Percentiles rank a stretch among this genome's conserved stretches.
phyloP scores from a whole-genome alignment of 2,113 vertebrate species.

The Muntiacus reevesi region DNA sequence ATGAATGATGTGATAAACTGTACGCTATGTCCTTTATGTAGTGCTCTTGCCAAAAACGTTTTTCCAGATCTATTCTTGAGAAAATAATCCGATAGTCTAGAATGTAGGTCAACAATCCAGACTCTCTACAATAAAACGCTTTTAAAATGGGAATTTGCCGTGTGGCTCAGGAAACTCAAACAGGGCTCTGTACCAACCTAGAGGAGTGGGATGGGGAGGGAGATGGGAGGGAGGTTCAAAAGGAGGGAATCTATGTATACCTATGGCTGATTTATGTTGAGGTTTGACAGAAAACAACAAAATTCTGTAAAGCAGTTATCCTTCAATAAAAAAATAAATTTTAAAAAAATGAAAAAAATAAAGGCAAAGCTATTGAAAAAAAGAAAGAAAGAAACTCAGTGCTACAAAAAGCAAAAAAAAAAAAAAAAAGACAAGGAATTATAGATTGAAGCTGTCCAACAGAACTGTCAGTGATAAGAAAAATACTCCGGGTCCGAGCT shows the following conservation, averaged over 20 bases:
- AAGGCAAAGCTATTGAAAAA: not conserved
- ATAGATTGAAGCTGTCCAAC: not conserved
- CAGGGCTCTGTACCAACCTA: not conserved
- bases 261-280: not conserved
- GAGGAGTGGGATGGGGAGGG: not conserved
- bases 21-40: not conserved
- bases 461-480: not conserved
- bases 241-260: not conserved
- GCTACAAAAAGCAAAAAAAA: not conserved
- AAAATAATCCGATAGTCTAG: not conserved
- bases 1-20: not conserved
- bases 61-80: constrained; percentile 8
- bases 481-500: not conserved
- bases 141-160: not conserved
- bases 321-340: not conserved
- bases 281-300: not conserved
- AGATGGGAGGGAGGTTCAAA: not conserved
- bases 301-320: not conserved
- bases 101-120: not conserved
- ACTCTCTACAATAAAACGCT: not conserved
- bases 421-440: not conserved
- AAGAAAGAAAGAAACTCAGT: not conserved
- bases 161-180: not conserved
- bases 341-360: not conserved
- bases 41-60: not conserved